phyloP scores from a whole-genome alignment of 2,113 vertebrate species.

The Falcunculus frontatus region DNA sequence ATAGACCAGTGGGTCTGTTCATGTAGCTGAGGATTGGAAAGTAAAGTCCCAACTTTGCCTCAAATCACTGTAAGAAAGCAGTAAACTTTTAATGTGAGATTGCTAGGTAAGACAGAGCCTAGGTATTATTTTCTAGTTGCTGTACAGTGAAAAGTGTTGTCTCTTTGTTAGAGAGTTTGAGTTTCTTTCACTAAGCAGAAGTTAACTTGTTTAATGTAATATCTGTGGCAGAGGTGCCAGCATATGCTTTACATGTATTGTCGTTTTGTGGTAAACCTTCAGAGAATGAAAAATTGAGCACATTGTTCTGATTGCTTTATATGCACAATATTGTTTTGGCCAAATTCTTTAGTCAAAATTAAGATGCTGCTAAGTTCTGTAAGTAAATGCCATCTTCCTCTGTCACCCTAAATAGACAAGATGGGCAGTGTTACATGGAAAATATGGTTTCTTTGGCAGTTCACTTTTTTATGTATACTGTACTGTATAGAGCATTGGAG shows the following conservation, averaged over 20 bases:
- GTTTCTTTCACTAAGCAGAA: not conserved
- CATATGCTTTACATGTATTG: not conserved
- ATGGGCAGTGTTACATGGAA: not conserved
- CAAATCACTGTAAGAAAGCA: not conserved
- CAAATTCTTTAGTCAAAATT: not conserved
- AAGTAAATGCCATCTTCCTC: not conserved
- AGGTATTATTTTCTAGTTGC: not conserved
- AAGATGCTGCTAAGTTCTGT: not conserved
- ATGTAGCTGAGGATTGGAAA: not conserved
- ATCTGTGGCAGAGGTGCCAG: not conserved
- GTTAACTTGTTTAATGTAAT: not conserved
- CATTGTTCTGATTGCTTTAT: not conserved
- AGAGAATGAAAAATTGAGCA: not conserved
- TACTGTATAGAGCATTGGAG: not conserved
- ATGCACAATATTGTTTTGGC: not conserved
- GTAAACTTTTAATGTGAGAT: not conserved
- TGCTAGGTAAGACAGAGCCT: not conserved
- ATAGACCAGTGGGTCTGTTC: not conserved
- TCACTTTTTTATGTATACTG: not conserved
- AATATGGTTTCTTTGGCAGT: not conserved
- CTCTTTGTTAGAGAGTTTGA: not conserved
- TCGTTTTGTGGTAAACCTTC: not conserved
- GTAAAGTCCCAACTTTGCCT: not conserved
- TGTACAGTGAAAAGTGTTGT: not conserved
- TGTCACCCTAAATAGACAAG: not conserved